Evolutionary conservation across 2,797 vertebrate genomes (phyloP).

Genomic region (Capromys pilorides): DNA sequence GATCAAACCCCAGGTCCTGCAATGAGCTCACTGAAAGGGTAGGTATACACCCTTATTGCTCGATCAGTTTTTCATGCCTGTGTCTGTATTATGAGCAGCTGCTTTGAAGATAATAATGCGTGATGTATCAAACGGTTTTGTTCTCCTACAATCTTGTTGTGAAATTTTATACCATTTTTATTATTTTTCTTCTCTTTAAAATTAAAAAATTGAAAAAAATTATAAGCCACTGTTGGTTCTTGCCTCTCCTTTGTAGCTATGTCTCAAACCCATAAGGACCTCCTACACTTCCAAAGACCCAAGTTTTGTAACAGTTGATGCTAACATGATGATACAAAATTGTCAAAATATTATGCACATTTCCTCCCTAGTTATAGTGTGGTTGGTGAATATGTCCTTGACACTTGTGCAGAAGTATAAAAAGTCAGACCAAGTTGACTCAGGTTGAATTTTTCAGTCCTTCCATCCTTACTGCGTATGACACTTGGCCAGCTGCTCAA

Average conservation of each 20-base stretch:
- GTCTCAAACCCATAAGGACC: constrained; percentile 13
- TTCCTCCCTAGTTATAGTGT: not conserved
- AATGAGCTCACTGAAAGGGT: no score
- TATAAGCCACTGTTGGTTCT: not conserved
- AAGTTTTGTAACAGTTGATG: not conserved
- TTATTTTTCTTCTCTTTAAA: no score
- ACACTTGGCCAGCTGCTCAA: not conserved
- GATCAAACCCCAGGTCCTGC: no score
- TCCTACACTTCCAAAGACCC: not conserved
- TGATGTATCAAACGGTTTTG: no score
- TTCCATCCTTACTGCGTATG: not conserved
- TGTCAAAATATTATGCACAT: not conserved
- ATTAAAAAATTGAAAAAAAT: no score
- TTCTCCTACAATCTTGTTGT: no score
- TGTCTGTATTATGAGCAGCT: no score
- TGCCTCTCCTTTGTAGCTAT: constrained; percentile 30
- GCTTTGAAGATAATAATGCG: no score
- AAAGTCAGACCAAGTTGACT: not conserved
- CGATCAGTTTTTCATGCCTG: no score
- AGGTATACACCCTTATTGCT: no score
- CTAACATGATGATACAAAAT: not conserved
- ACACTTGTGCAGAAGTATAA: not conserved
- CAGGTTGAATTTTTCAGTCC: not conserved
- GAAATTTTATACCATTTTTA: no score
- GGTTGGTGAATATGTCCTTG: not conserved